Evolutionary conservation across 2,113 vertebrate genomes (phyloP).

Genomic region (Marcusenius ussheri): DNA sequence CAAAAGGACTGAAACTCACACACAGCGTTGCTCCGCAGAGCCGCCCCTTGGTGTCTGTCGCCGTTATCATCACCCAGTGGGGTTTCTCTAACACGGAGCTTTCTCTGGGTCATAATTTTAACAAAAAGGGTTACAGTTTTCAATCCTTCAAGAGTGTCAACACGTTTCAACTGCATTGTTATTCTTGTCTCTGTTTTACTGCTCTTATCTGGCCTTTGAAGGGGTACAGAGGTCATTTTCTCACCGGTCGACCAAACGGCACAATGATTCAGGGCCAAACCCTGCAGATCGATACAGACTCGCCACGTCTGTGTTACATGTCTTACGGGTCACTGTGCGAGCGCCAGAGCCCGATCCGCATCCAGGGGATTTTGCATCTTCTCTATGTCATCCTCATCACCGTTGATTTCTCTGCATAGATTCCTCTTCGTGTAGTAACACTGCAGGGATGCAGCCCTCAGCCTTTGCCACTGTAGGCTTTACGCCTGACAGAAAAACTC

Average conservation of each 20-base stretch:
- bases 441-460: background rate
- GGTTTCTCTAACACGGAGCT: background rate
- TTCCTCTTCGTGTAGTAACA: background rate
- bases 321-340: background rate
- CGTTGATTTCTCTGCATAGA: background rate
- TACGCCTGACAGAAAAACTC: background rate
- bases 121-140: background rate
- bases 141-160: background rate
- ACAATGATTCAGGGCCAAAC: background rate
- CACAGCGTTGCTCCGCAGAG: background rate
- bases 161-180: background rate
- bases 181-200: background rate
- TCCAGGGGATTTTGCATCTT: background rate
- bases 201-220: background rate
- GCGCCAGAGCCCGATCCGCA: background rate
- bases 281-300: background rate
- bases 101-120: background rate
- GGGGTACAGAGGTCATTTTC: background rate
- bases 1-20: background rate
- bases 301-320: background rate
- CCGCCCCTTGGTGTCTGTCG: background rate
- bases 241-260: background rate
- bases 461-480: background rate
- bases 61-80: background rate
- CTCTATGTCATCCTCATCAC: background rate